phyloP scores from a whole-genome alignment of 2,113 vertebrate species.

The Dicaeum eximium region DNA sequence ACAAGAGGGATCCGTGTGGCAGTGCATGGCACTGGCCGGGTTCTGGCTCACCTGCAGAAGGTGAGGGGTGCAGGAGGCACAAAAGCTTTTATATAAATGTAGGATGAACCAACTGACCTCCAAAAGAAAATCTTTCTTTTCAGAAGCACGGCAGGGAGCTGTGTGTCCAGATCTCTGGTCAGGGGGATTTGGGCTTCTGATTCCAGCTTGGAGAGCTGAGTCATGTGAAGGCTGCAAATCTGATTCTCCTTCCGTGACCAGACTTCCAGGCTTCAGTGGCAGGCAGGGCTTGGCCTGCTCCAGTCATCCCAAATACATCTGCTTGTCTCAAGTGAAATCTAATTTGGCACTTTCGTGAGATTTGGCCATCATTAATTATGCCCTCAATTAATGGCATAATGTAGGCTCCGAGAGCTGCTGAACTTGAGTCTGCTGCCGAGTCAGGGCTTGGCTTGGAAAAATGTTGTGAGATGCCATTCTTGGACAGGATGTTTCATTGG shows the following conservation, averaged over 20 bases:
- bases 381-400: slow-evolving; percentile 4
- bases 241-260: neutral
- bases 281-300: neutral
- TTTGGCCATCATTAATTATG: slow-evolving; percentile 9
- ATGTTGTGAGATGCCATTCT: neutral
- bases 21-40: neutral
- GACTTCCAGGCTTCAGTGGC: neutral
- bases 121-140: neutral
- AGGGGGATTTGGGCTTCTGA: neutral
- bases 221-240: slow-evolving; percentile 36
- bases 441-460: neutral
- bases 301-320: slow-evolving; percentile 21
- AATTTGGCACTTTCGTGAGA: slow-evolving; percentile 41
- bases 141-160: neutral
- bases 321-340: slow-evolving; percentile 44
- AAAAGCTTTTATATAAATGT: neutral
- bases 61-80: neutral
- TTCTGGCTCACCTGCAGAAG: neutral
- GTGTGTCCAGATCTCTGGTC: neutral
- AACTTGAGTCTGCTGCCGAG: neutral
- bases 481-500: neutral
- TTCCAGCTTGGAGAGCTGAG: neutral
- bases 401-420: neutral
- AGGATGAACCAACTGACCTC: neutral
- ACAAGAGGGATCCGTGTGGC: neutral